Evolutionary conservation across 2,888 invertebrate species (phyloP).

Genomic region (Zootermopsis nevadensis): DNA sequence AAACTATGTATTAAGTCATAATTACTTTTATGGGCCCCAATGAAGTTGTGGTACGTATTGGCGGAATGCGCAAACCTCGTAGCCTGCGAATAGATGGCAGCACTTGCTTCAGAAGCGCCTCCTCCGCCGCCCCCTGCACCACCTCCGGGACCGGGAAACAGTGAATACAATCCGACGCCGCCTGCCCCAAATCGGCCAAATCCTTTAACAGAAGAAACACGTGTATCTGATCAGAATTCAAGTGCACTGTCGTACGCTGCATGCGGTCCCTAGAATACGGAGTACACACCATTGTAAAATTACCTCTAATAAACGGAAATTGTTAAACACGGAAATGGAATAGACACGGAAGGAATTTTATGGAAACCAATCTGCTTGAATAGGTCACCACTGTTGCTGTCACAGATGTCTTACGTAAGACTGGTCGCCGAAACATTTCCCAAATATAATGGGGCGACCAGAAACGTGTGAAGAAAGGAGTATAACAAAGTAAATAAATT

Average conservation of each 20-base stretch:
- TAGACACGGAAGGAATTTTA: neutral
- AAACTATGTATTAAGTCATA: neutral
- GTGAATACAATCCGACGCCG: slow-evolving; percentile 67
- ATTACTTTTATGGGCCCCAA: slow-evolving; percentile 64
- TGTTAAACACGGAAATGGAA: too few relatives aligned
- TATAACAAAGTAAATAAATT: too few relatives aligned
- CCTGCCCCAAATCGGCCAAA: slow-evolving; percentile 72
- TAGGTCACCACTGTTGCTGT: too few relatives aligned
- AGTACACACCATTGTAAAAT: too few relatives aligned
- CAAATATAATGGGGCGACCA: too few relatives aligned
- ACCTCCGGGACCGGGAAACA: slow-evolving; percentile 67
- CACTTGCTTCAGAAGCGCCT: slow-evolving; percentile 57
- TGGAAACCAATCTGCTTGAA: neutral
- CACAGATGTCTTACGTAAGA: too few relatives aligned
- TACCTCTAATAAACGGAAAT: too few relatives aligned
- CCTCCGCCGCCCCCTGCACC: slow-evolving; percentile 7
- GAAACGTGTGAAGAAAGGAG: too few relatives aligned
- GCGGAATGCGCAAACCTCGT: slow-evolving; percentile 60
- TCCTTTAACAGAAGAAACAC: slow-evolving; percentile 64
- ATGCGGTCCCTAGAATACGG: too few relatives aligned
- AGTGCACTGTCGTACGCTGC: too few relatives aligned
- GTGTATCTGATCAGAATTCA: too few relatives aligned
- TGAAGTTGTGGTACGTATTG: slow-evolving; percentile 62
- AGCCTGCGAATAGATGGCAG: slow-evolving; percentile 52
- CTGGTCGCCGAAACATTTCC: too few relatives aligned